A percentile compares a stretch with the other conserved stretches of the same genome.
Conservation (phyloP, 2,797 vertebrate genomes). For the Crenuchus spilurus region DNA sequence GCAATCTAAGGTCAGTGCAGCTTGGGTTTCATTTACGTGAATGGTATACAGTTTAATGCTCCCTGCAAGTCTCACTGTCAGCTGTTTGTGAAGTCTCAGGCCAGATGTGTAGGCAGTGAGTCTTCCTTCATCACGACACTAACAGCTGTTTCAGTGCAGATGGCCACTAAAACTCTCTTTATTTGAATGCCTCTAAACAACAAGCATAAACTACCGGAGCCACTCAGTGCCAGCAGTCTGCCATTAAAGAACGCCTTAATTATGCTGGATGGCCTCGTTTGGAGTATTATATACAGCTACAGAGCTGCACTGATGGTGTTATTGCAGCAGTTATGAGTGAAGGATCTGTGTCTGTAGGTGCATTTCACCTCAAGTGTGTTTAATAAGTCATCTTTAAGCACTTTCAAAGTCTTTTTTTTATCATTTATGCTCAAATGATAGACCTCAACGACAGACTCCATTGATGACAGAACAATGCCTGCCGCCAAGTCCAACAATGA, state of each 20-base stretch:
- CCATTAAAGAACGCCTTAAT: conserved; percentile 49
- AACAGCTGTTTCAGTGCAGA: conserved; percentile 54
- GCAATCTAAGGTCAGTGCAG: neutral
- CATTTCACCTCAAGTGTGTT: conserved; percentile 39
- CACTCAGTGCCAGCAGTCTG: conserved; percentile 25
- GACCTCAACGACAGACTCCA: conserved; percentile 66
- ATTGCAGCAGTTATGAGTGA: conserved; percentile 23
- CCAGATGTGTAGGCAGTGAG: conserved; percentile 53
- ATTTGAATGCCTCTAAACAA: conserved; percentile 51
- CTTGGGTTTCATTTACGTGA: neutral
- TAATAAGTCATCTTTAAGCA: conserved; percentile 36
- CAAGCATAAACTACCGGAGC: conserved; percentile 42
- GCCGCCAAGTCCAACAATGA: conserved; percentile 60
- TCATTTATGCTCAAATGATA: conserved; percentile 52
- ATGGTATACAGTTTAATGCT: conserved; percentile 7
- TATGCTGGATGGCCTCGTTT: conserved; percentile 38
- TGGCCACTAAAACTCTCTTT: conserved; percentile 54
- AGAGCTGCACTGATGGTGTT: conserved; percentile 16
- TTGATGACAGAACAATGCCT: conserved; percentile 63
- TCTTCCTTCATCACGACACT: conserved; percentile 28
- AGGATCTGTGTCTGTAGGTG: conserved; percentile 40
- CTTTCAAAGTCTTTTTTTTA: conserved; percentile 38
- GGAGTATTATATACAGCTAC: conserved; percentile 17
- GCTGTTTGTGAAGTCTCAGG: conserved; percentile 25
- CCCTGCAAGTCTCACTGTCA: conserved; percentile 17